phyloP scores from a whole-genome alignment of 2,113 vertebrate species.

The Tauraco erythrolophus region DNA sequence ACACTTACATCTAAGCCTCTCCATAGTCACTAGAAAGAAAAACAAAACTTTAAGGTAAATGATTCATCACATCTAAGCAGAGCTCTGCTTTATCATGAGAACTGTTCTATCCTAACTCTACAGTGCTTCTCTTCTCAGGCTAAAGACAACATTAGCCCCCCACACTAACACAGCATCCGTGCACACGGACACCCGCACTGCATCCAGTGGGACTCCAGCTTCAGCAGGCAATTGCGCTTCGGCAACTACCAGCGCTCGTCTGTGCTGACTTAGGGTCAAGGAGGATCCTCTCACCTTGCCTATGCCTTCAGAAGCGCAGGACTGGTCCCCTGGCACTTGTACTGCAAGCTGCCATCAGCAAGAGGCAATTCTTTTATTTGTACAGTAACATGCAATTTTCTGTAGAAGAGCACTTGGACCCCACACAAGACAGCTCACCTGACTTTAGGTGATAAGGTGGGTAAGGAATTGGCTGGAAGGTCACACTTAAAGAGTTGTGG shows the following conservation, averaged over 20 bases:
- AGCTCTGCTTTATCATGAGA: not conserved
- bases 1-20: not conserved
- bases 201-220: not conserved
- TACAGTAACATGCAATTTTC: not conserved
- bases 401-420: not conserved
- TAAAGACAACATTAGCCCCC: not conserved
- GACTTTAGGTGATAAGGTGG: too few species aligned
- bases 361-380: not conserved
- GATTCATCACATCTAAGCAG: not conserved
- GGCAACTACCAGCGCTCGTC: rapidly evolving
- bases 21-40: not conserved
- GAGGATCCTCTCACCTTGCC: not conserved
- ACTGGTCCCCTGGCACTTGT: not conserved
- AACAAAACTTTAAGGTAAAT: not conserved
- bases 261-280: not conserved
- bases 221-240: rapidly evolving
- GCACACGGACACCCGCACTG: not conserved
- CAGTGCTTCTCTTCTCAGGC: not conserved
- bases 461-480: too few species aligned
- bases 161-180: not conserved
- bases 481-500: too few species aligned
- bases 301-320: rapidly evolving
- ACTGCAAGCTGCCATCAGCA: not conserved
- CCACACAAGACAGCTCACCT: not conserved
- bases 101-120: not conserved